Evolutionary conservation across 2,888 invertebrate species (phyloP), one percentile per base, ranked within the genome.

Genomic region (Spodoptera exigua): DNA sequence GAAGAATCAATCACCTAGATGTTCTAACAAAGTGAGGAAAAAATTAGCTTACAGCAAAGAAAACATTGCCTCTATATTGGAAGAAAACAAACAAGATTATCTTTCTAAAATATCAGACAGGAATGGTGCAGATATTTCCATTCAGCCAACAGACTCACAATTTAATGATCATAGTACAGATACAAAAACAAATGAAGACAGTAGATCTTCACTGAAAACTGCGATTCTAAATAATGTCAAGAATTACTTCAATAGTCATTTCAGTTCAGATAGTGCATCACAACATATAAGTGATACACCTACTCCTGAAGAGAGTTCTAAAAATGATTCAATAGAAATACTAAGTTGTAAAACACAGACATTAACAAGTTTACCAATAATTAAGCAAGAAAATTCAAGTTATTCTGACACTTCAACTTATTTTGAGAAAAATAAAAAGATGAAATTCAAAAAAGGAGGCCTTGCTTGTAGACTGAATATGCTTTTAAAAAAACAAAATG

Each of bases 401-500:
- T 69, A 73, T 46, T 65, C 67, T 0, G 49, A 74, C 13, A 70
- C 52, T n/a, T 55, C 68, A 12, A 61, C 41, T n/a, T 44, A 49
- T n/a, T 48, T 69, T 44, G 55, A 65, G 10, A 69, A 78, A 47
- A 85, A 71, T 14, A 92, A 89, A 70, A 91, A 89, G 53, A 59
- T 84, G 0, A 88, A 82, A 49, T 94, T 90, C 65, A 95, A 93
- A 80, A 95, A 93, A 71, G 91, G 90, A 69, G 94, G 95, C 1
- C 62, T 95, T 34, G 93, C 94, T 21, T 81, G 84, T 62, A 84
- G 94, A 36, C 75, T 95, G 16, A 87, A 91, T 71, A 81, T 74
- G 37, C 79, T 94, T 11, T 70, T 95, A 63, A 92, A 91, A 82
- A 92, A 93, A 79, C 93, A 94, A 79, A 91, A 85, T 55, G 88